Evolutionary conservation across 2,113 vertebrate species (phyloP), one percentile per base, ranked within the genome.

Genomic region (Oryzias javanicus): DNA sequence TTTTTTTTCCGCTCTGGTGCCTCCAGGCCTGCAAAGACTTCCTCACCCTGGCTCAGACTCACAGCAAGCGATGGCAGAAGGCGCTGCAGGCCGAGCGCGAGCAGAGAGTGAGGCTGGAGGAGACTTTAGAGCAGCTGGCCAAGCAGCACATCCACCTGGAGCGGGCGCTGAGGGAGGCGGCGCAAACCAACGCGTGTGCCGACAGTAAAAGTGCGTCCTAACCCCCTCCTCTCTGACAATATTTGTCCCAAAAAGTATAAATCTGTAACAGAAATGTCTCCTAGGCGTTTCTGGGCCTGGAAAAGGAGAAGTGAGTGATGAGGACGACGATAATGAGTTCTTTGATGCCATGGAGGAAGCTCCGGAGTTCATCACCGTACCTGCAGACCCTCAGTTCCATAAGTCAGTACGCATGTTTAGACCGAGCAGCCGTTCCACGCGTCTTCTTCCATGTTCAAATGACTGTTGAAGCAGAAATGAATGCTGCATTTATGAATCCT

Each of bases 81-180:
- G 94, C 96, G 0, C 84, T 98, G 8, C 96, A 98, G 81, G 93
- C 94, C 0, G 96, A 98, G 16, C 82, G 95, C 54, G 96, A 98
- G 45, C 96, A 98, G 81, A 90, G 96, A 0, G 93, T 98, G 74
- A 92, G 96, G 0, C 84, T 98, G 86, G 96, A 98, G 64, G 96
- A 98, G 90, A 96, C 96, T 0, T 77, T 98, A 47, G 96, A 98
- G 82, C 96, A 98, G 70, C 76, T 98, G 71, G 96, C 96, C 1
- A 98, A 98, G 83, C 96, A 98, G 81, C 96, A 98, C 82, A 98
- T 98, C 76, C 92, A 98, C 81, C 90, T 98, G 79, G 96, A 98
- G 75, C 88, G 96, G 61, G 96, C 94, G 0, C 98, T 98, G 86
- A 92, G 94, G 0, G 96, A 96, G 0, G 95, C 94, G 1, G 58